These are phyloP conservation scores for Clistopyga incitator DNA, from an alignment of 2,888 invertebrate genomes.

Conservation along the genomic window DNA sequence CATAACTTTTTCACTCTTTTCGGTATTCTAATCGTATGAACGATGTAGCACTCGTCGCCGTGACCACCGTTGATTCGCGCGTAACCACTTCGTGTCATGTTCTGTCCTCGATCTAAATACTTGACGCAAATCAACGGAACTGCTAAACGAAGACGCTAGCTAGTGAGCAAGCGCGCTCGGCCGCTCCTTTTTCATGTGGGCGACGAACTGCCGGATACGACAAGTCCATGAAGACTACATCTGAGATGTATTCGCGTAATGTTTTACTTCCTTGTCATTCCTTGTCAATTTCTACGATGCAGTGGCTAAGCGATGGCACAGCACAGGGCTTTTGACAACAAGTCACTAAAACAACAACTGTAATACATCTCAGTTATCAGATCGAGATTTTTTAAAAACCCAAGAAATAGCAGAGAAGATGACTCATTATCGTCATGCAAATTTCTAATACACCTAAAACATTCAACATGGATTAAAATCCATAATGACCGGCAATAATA, in stretches of 20 bases:
- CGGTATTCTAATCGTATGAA: slow-evolving; percentile 23
- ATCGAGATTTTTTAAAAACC: slow-evolving; percentile 28
- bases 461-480: no score
- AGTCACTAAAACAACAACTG: slow-evolving; percentile 1
- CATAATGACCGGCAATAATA: no score
- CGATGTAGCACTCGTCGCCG: slow-evolving; percentile 63
- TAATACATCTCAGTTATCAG: slow-evolving; percentile 19
- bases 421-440: slow-evolving; percentile 15
- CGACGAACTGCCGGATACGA: slow-evolving; percentile 64
- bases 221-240: neutral
- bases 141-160: slow-evolving; percentile 73
- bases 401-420: slow-evolving; percentile 9
- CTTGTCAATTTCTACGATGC: neutral
- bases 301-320: neutral
- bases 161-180: slow-evolving; percentile 42
- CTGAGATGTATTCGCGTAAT: neutral
- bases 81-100: slow-evolving; percentile 63
- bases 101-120: slow-evolving; percentile 80
- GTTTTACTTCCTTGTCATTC: neutral
- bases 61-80: slow-evolving; percentile 69
- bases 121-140: slow-evolving; percentile 75
- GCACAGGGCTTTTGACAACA: neutral
- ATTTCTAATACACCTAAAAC: slow-evolving; percentile 37
- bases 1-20: neutral
- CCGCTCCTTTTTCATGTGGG: slow-evolving; percentile 71